A percentile compares a stretch with the other conserved stretches of the same genome.
Evolutionary conservation across 2,888 invertebrate genomes (phyloP).

Genomic region (Melanargia galathea): DNA sequence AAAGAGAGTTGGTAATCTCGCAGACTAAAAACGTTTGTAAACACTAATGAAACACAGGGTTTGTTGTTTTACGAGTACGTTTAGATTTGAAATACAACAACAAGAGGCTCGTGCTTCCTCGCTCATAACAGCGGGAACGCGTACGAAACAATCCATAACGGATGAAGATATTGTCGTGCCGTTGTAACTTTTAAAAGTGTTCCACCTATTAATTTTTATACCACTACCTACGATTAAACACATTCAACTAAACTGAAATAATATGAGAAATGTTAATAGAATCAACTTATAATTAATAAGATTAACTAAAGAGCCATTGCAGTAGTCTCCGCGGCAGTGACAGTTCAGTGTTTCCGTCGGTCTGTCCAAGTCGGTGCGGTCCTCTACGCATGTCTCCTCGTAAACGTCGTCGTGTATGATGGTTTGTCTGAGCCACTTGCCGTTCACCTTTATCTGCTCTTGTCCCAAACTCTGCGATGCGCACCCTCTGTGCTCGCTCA

Average conservation of each 20-base stretch:
- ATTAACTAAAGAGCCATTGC: conserved; percentile 79
- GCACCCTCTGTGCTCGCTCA: conserved; percentile 82
- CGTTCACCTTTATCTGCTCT: conserved; percentile 78
- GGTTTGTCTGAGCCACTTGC: conserved; percentile 83
- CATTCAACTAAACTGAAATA: conserved; percentile 20
- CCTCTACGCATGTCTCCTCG: conserved; percentile 84
- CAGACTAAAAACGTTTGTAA: no score
- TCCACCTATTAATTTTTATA: no score
- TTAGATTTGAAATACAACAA: no score
- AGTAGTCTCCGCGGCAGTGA: conserved; percentile 87
- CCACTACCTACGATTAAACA: no score
- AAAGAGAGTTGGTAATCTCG: no score
- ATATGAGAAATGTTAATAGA: conserved; percentile 28
- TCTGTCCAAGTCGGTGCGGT: conserved; percentile 79
- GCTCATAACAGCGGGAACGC: no score
- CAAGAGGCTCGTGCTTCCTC: no score
- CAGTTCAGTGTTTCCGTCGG: conserved; percentile 84
- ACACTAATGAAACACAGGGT: no score
- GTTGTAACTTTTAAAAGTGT: background rate
- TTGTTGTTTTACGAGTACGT: no score
- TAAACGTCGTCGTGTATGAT: conserved; percentile 87
- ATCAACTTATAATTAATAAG: conserved; percentile 21
- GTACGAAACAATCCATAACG: no score
- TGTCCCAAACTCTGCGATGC: conserved; percentile 85
- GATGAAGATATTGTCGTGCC: no score